phyloP scores from a whole-genome alignment of 1,140 invertebrate genomes.

The Protaetia brevitarsis region DNA sequence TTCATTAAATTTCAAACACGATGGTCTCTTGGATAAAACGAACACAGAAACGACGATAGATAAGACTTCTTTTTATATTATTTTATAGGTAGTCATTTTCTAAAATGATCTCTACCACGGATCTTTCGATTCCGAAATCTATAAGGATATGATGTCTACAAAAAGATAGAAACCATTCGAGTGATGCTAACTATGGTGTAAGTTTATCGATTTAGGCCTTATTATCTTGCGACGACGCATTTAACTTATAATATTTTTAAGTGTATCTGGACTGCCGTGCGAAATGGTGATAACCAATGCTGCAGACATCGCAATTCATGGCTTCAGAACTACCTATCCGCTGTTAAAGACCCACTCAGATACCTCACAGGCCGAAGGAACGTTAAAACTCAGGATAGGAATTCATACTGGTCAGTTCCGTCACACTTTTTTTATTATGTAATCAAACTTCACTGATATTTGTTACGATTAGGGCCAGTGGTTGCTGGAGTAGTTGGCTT shows the following conservation, averaged over 20 bases:
- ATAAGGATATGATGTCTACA: constrained; percentile 94
- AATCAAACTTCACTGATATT: background rate
- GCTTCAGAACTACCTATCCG: constrained; percentile 84
- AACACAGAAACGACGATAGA: too few relatives aligned
- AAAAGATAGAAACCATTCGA: constrained; percentile 88
- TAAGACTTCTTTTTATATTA: too few relatives aligned
- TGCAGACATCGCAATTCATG: constrained; percentile 94
- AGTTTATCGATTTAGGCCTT: too few relatives aligned
- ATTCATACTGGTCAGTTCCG: constrained; percentile 78
- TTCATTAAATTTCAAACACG: too few relatives aligned
- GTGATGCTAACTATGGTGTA: constrained; percentile 90
- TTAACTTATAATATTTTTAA: constrained; percentile 60
- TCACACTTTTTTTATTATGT: background rate
- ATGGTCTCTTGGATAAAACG: too few relatives aligned
- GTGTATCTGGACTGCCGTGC: constrained; percentile 93
- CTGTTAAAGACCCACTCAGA: constrained; percentile 83
- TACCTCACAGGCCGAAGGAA: constrained; percentile 90
- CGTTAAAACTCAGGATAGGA: constrained; percentile 89
- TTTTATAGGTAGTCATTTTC: constrained; percentile 82
- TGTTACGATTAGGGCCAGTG: constrained; percentile 64
- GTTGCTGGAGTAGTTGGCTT: constrained; percentile 93
- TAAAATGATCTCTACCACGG: constrained; percentile 91
- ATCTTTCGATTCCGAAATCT: constrained; percentile 86
- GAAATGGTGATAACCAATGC: constrained; percentile 86
- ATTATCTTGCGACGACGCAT: too few relatives aligned